Conservation (phyloP, 35 echinoderm and acorn worm genomes). For the Ophioderma brevispina region DNA sequence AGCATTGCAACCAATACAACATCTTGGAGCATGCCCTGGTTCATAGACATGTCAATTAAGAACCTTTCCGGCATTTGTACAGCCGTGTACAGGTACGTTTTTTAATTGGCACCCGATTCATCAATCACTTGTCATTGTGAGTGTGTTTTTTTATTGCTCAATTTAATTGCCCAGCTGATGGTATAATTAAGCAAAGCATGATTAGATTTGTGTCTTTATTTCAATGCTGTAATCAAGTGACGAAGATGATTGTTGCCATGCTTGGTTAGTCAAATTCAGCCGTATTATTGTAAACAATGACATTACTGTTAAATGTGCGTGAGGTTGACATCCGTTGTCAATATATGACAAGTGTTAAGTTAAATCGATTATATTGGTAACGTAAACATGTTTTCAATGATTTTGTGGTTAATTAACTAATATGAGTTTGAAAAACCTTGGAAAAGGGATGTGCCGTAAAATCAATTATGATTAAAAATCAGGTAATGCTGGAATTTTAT, state of each 20-base stretch:
- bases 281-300: too few species aligned
- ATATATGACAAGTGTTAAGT: not conserved
- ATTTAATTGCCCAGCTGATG: slow-evolving; percentile 9
- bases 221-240: too few species aligned
- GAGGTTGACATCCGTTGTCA: not conserved
- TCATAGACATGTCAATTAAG: too few species aligned
- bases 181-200: not conserved
- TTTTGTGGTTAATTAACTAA: not conserved
- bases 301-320: not conserved
- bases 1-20: too few species aligned
- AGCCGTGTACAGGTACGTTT: not conserved
- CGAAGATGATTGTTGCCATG: too few species aligned
- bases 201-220: not conserved
- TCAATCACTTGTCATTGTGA: not conserved
- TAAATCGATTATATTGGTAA: not conserved
- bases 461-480: not conserved
- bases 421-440: not conserved
- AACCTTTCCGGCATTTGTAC: not conserved
- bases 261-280: too few species aligned
- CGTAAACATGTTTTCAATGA: not conserved
- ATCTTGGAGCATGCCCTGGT: too few species aligned
- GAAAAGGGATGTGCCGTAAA: not conserved
- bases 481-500: not conserved
- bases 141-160: not conserved
- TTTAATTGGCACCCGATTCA: not conserved